Evolutionary conservation across 1,140 invertebrate species (phyloP).

Genomic region (Formica selysi): DNA sequence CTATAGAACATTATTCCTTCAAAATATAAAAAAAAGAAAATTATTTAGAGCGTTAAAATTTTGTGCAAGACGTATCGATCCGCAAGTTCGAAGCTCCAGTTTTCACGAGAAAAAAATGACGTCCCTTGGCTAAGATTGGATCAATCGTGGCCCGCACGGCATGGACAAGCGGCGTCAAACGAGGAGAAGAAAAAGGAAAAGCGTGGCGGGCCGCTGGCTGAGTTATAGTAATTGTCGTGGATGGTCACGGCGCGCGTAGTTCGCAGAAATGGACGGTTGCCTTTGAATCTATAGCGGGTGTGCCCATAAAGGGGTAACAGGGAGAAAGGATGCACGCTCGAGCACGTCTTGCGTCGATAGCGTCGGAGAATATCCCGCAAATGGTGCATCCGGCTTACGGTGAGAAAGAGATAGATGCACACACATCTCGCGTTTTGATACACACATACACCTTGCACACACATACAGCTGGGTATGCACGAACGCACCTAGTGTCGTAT

Average conservation of each 20-base stretch:
- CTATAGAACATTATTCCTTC: background rate
- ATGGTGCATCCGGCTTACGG: constrained; percentile 68
- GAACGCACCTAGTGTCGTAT: constrained; percentile 42
- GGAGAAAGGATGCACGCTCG: constrained; percentile 35
- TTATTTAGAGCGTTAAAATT: background rate
- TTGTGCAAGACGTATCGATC: background rate
- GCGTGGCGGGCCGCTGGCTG: constrained; percentile 29
- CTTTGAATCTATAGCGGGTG: constrained; percentile 53
- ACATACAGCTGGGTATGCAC: background rate
- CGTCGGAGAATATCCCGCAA: constrained; percentile 69
- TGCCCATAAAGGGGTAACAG: constrained; percentile 37
- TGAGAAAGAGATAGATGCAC: constrained; percentile 61
- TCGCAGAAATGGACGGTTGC: constrained; percentile 22
- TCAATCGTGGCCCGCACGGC: background rate
- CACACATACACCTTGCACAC: background rate
- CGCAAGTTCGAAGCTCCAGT: background rate
- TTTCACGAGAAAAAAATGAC: background rate
- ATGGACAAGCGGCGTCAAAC: constrained; percentile 38
- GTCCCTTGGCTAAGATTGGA: constrained; percentile 2
- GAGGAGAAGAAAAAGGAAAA: constrained; percentile 31
- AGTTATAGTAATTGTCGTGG: constrained; percentile 65
- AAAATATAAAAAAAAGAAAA: background rate
- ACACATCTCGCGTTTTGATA: background rate
- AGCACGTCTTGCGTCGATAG: constrained; percentile 71
- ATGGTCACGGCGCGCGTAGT: constrained; percentile 25